These are phyloP conservation scores for Cremastinae sp. DNA, from an alignment of 2,888 invertebrate genomes.

Conservation along the genomic window DNA sequence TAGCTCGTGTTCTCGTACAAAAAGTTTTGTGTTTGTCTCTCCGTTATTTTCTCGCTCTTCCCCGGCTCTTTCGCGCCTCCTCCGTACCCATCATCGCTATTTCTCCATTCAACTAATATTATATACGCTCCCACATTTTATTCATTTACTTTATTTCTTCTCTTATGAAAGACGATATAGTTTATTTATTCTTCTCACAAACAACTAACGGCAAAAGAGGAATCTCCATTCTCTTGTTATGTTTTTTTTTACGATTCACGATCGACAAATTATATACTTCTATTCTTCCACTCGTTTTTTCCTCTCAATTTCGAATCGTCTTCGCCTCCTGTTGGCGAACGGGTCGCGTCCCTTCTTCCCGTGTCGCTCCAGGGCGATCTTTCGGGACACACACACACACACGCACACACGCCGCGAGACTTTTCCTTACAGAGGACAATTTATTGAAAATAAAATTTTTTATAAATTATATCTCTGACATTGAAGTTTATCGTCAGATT, in stretches of 20 bases:
- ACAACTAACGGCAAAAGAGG: slow-evolving; percentile 61
- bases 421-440: slow-evolving; percentile 38
- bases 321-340: background rate
- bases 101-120: slow-evolving; percentile 28
- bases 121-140: slow-evolving; percentile 48
- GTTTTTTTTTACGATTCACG: slow-evolving; percentile 35
- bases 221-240: slow-evolving; percentile 39
- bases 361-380: slow-evolving; percentile 29
- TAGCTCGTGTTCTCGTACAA: slow-evolving; percentile 53
- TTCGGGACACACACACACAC: background rate
- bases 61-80: background rate
- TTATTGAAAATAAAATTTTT: too few relatives aligned
- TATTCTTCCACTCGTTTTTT: slow-evolving; percentile 9
- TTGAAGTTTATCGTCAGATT: too few relatives aligned
- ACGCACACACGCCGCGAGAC: background rate
- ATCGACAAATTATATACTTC: slow-evolving; percentile 20
- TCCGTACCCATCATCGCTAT: slow-evolving; percentile 3
- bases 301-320: slow-evolving; percentile 2
- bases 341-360: background rate
- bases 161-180: slow-evolving; percentile 59
- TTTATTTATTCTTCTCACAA: slow-evolving; percentile 54
- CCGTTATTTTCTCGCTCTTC: slow-evolving; percentile 11
- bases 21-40: slow-evolving; percentile 48
- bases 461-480: too few relatives aligned
- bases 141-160: slow-evolving; percentile 40